A percentile compares a stretch with the other conserved stretches of the same genome.
Conservation (phyloP, 2,888 invertebrate species). For the Meliscaeva auricollis region DNA sequence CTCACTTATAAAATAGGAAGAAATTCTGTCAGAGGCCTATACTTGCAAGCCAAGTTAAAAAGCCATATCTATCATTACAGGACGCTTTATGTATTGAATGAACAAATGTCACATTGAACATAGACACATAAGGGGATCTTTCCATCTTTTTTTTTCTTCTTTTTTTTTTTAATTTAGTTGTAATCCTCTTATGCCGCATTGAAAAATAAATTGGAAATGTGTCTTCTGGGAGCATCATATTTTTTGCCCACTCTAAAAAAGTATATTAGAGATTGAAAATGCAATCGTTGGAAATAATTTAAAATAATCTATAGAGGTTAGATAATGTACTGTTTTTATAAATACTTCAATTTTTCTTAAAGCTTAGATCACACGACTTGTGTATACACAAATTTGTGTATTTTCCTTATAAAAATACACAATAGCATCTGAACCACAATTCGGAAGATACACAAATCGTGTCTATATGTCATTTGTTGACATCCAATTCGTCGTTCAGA, state of each 20-base stretch:
- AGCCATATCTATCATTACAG: conserved; percentile 31
- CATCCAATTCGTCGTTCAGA: no score
- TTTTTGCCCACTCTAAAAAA: conserved; percentile 35
- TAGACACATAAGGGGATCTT: conserved; percentile 32
- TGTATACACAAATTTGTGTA: no score
- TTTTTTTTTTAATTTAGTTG: conserved; percentile 60
- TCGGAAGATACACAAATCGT: no score
- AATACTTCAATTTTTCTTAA: no score
- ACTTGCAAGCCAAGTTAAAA: conserved; percentile 35
- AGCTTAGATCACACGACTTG: no score
- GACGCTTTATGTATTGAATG: conserved; percentile 17
- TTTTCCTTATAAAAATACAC: no score
- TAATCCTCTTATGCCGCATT: conserved; percentile 68
- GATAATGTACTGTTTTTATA: no score
- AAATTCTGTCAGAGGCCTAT: conserved; percentile 47
- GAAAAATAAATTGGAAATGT: conserved; percentile 70
- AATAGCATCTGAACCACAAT: no score
- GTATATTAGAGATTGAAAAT: conserved; percentile 5
- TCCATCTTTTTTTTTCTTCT: conserved; percentile 17
- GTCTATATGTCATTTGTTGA: no score
- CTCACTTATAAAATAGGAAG: conserved; percentile 31
- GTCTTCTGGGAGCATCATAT: conserved; percentile 38
- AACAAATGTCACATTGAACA: conserved; percentile 52
- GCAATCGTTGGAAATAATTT: conserved; percentile 9
- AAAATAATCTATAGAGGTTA: conserved; percentile 10